Evolutionary conservation across 1,140 invertebrate species (phyloP).

Genomic region (Pseudoatta argentina): DNA sequence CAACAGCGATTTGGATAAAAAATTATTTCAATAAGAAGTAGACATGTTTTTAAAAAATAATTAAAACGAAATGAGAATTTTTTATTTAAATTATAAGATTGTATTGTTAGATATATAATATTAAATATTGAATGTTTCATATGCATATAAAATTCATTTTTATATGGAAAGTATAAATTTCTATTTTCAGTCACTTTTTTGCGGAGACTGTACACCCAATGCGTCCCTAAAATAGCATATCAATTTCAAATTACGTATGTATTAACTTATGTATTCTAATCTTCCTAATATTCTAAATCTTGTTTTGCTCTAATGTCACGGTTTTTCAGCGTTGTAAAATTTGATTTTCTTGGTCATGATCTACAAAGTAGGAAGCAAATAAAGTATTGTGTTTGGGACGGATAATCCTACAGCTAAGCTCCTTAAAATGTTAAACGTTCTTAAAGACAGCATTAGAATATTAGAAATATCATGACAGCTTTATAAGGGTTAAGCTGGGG

Average conservation of each 20-base stretch:
- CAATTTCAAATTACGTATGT: not conserved
- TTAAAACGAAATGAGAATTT: too few species aligned
- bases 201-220: too few species aligned
- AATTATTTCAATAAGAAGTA: too few species aligned
- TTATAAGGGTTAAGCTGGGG: conserved; percentile 18
- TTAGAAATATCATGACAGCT: conserved; percentile 16
- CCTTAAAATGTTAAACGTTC: conserved; percentile 13
- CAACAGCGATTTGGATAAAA: too few species aligned
- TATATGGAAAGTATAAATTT: too few species aligned
- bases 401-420: not conserved
- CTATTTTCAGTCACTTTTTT: too few species aligned
- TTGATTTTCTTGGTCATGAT: not conserved
- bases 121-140: too few species aligned
- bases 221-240: not conserved
- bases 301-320: not conserved
- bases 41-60: too few species aligned
- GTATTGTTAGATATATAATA: too few species aligned
- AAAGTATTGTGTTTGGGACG: conserved; percentile 14
- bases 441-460: not conserved
- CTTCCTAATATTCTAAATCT: not conserved
- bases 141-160: too few species aligned
- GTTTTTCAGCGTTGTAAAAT: not conserved
- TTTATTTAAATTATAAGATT: too few species aligned
- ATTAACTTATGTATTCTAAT: not conserved
- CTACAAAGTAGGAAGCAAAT: not conserved